A percentile compares a stretch with the other conserved stretches of the same genome.
Evolutionary conservation across 2,797 vertebrate species (phyloP).

Genomic region (Pangasius larnaudii): DNA sequence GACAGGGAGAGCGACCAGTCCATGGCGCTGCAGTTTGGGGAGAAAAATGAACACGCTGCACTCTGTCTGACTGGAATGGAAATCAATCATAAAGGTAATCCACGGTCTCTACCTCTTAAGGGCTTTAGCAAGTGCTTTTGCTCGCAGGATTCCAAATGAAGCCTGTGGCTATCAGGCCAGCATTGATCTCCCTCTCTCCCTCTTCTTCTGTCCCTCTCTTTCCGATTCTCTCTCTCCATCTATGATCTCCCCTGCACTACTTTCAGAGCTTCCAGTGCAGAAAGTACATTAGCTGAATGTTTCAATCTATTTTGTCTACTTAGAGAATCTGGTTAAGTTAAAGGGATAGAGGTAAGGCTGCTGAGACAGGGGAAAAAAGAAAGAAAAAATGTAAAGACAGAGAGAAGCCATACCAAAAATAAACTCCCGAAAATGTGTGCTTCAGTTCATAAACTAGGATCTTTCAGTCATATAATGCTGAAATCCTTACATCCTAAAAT

Average conservation of each 20-base stretch:
- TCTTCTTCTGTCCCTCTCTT: slow-evolving; percentile 36
- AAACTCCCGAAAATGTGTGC: not conserved
- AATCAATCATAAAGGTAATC: slow-evolving; percentile 88
- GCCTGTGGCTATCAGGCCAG: slow-evolving; percentile 65
- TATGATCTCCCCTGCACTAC: slow-evolving; percentile 48
- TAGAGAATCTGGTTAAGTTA: slow-evolving; percentile 41
- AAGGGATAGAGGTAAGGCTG: slow-evolving; percentile 36
- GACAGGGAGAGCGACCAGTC: slow-evolving; percentile 55
- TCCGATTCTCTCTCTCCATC: slow-evolving; percentile 36
- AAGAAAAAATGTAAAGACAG: not conserved
- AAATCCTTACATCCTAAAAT: not conserved
- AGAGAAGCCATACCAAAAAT: not conserved
- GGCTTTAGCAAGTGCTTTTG: slow-evolving; percentile 81
- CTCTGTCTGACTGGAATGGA: slow-evolving; percentile 86
- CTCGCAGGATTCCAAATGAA: slow-evolving; percentile 70
- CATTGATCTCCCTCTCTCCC: slow-evolving; percentile 63
- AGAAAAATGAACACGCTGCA: slow-evolving; percentile 87
- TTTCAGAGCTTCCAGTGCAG: slow-evolving; percentile 50
- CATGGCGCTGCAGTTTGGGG: slow-evolving; percentile 74
- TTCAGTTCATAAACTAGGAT: not conserved
- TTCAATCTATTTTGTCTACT: slow-evolving; percentile 60
- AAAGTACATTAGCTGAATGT: slow-evolving; percentile 59
- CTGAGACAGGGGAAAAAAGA: not conserved
- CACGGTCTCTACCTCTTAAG: slow-evolving; percentile 76
- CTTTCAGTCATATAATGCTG: not conserved